Percentiles rank a stretch among this genome's conserved stretches.
These are phyloP conservation scores for Moxostoma hubbsi DNA, from an alignment of 2,797 vertebrate genomes.

Conservation along the genomic window DNA sequence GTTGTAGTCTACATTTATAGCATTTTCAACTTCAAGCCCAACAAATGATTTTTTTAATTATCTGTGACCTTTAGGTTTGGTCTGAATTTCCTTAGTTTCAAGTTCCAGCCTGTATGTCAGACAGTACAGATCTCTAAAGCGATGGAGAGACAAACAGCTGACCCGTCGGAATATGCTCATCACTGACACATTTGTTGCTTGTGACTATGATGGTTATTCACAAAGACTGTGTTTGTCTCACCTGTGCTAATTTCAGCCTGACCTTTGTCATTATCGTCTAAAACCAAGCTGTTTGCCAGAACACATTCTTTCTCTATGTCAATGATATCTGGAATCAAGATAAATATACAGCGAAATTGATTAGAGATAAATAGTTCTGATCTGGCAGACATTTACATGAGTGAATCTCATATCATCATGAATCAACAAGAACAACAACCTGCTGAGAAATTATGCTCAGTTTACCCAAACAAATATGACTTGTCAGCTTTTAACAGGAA, in stretches of 20 bases:
- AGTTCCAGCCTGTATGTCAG: neutral
- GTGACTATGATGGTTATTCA: slow-evolving; percentile 44
- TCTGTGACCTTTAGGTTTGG: slow-evolving; percentile 5
- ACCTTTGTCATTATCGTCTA: slow-evolving; percentile 47
- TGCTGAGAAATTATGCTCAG: neutral
- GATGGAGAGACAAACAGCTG: slow-evolving; percentile 25
- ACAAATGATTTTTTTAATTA: slow-evolving; percentile 6
- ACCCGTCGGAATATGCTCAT: slow-evolving; percentile 27
- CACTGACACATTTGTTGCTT: slow-evolving; percentile 41
- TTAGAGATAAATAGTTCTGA: neutral
- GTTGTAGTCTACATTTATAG: neutral
- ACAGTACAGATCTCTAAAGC: slow-evolving; percentile 27
- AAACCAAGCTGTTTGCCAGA: slow-evolving; percentile 17
- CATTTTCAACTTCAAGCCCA: neutral
- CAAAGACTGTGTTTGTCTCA: slow-evolving; percentile 42
- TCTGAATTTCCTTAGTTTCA: neutral
- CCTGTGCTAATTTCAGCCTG: slow-evolving; percentile 39
- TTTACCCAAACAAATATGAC: neutral
- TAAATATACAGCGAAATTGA: neutral
- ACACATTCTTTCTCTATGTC: slow-evolving; percentile 10
- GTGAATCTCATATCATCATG: neutral
- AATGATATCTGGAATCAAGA: slow-evolving; percentile 1
- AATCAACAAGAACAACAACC: neutral
- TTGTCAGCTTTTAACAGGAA: neutral
- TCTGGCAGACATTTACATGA: neutral